A percentile compares a stretch with the other conserved stretches of the same genome.
Conservation (phyloP, 2,797 vertebrate species). For the Erethizon dorsatum region DNA sequence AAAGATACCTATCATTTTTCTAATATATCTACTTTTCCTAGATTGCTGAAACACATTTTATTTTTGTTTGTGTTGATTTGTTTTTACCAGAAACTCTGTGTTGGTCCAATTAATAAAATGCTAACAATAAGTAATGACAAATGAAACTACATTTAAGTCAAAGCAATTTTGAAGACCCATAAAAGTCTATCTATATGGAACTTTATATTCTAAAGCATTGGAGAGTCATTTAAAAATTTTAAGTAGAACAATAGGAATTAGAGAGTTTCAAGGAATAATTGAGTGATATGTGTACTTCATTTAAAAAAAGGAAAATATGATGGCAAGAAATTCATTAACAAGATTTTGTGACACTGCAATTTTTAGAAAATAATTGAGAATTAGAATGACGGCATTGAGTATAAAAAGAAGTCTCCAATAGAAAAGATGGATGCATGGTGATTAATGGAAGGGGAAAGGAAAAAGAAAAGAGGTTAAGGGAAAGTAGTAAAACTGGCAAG, state of each 20-base stretch:
- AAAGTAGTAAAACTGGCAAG: neutral
- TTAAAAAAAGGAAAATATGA: neutral
- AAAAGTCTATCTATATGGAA: constrained; percentile 3
- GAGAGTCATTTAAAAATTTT: neutral
- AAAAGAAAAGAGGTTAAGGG: neutral
- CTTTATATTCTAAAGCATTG: neutral
- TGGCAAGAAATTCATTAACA: neutral
- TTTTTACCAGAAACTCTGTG: neutral
- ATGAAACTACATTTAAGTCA: neutral
- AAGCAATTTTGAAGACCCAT: neutral
- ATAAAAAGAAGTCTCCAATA: neutral
- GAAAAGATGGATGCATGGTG: neutral
- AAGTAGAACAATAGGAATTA: neutral
- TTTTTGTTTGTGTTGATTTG: neutral
- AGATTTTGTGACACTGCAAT: neutral
- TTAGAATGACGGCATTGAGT: neutral
- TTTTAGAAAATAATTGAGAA: neutral
- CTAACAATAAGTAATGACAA: neutral
- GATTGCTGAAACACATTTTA: neutral
- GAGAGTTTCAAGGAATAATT: neutral
- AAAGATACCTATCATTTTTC: neutral
- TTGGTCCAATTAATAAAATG: neutral
- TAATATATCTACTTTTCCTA: neutral
- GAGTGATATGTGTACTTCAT: neutral
- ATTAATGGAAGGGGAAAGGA: neutral